Conservation (phyloP, 1,140 invertebrate genomes). For the Portunus trituberculatus region DNA sequence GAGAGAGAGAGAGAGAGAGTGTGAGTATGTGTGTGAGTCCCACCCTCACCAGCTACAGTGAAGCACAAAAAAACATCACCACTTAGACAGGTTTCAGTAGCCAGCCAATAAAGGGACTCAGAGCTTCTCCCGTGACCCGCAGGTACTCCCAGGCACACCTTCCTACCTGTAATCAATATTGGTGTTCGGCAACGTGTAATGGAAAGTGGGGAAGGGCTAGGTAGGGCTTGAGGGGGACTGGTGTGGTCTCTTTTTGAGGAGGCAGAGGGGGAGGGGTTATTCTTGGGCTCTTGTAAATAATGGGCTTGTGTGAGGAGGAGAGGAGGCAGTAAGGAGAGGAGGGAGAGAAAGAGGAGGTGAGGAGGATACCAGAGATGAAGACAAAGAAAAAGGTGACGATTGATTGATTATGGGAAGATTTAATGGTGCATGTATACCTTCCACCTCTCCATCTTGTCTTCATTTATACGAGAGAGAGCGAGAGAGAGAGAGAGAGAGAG, state of each 20-base stretch:
- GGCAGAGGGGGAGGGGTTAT: background rate
- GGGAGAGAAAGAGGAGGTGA: background rate
- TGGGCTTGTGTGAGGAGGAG: background rate
- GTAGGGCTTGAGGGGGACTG: background rate
- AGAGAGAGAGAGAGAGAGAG: too few species aligned
- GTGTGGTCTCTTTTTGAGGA: background rate
- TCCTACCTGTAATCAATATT: constrained; percentile 23
- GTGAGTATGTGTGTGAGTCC: too few species aligned
- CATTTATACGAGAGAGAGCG: too few species aligned
- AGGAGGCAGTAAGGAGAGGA: background rate
- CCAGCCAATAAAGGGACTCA: background rate
- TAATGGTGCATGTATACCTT: background rate
- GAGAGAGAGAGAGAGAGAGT: background rate
- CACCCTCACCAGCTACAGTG: background rate
- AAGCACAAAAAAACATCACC: background rate
- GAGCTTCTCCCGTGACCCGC: background rate
- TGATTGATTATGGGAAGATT: constrained; percentile 6
- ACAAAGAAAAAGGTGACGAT: constrained; percentile 12
- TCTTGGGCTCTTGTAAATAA: background rate
- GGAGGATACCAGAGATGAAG: background rate
- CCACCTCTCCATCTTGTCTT: background rate
- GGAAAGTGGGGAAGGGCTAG: background rate
- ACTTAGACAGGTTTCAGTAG: too few species aligned
- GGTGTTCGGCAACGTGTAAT: background rate
- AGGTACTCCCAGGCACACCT: background rate